A percentile compares a stretch with the other conserved stretches of the same genome.
phyloP scores from a whole-genome alignment of 2,797 vertebrate species.

The Tokudaia muenninki region DNA sequence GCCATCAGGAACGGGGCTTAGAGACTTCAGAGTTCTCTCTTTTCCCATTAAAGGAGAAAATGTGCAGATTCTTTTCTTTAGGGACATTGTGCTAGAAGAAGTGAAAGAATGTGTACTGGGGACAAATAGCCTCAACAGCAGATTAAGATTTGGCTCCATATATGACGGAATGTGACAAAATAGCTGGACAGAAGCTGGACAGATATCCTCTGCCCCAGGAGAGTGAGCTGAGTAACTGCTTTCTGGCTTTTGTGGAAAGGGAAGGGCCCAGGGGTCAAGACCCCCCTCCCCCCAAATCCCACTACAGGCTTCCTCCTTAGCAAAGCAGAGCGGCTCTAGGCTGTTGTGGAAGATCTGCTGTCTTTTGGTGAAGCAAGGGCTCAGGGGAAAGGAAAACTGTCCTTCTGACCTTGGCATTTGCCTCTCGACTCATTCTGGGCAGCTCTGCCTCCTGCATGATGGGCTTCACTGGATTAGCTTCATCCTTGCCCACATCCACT shows the following conservation, averaged over 20 bases:
- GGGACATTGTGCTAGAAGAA: neutral
- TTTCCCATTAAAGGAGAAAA: neutral
- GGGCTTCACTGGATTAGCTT: neutral
- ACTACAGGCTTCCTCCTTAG: neutral
- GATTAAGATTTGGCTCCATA: neutral
- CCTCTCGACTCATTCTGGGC: neutral
- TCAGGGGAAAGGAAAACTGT: slow-evolving; percentile 7
- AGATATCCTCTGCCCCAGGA: neutral
- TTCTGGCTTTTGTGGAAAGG: neutral
- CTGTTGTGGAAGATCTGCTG: neutral
- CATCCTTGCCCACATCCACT: neutral
- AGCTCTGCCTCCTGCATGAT: neutral
- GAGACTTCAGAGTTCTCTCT: neutral
- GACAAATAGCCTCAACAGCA: neutral
- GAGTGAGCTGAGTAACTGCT: neutral
- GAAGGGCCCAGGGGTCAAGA: neutral
- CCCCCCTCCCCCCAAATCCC: too few species aligned
- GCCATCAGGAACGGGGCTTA: neutral
- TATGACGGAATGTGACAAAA: neutral
- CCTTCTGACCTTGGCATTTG: neutral
- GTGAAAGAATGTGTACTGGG: neutral
- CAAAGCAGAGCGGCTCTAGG: neutral
- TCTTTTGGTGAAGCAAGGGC: neutral
- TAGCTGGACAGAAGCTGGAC: neutral
- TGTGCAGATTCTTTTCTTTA: neutral